Base-by-base conservation (phyloP, 2,888 invertebrate genomes). In the Zeuzera pyrina region DNA sequence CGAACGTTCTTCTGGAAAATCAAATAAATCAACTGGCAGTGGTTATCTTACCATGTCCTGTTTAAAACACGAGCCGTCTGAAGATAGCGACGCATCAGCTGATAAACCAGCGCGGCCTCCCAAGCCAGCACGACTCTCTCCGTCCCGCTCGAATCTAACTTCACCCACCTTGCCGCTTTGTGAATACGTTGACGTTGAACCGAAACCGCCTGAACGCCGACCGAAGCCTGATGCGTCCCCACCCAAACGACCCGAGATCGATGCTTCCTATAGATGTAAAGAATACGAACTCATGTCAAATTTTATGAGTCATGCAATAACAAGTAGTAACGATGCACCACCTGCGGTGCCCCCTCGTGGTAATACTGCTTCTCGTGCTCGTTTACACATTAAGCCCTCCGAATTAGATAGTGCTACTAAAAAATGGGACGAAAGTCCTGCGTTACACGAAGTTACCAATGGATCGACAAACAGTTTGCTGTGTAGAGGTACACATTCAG, bases 401-500 rank as follows among this genome's bases (percentile, higher is more conserved):
- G n/a, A n/a, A n/a, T 47, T 77, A 91, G 45, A 88, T 89, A n/a
- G n/a, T n/a, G 42, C 88, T 89, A 61, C 88, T 88, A 25, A 76
- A 90, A 39, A 92, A 91, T 74, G 90, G 89, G 16, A 91, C 90
- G 53, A 73, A 90, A 34, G 91, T 91, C 64, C 70, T 91, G 37
- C 91, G 91, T 62, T 21, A 85, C 91, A 45, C 87, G 92, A 45
- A 90, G 91, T 62, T 89, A 91, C 34, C 67, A 92, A 33, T 87
- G 91, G 47, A 35, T 52, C 55, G 15, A 39, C 45, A 19, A 38
- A 40, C 33, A 53, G 54, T 28, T 45, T 54, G 5, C 49, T 49
- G 14, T 26, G 47, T 42, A 45, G 11, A 29, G 42, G 21, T 33
- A 32, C 15, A 19, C n/a, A n/a, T n/a, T n/a, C n/a, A n/a, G n/a